Base-by-base conservation (phyloP, 2,888 invertebrate genomes). In the Heliconius sara region DNA sequence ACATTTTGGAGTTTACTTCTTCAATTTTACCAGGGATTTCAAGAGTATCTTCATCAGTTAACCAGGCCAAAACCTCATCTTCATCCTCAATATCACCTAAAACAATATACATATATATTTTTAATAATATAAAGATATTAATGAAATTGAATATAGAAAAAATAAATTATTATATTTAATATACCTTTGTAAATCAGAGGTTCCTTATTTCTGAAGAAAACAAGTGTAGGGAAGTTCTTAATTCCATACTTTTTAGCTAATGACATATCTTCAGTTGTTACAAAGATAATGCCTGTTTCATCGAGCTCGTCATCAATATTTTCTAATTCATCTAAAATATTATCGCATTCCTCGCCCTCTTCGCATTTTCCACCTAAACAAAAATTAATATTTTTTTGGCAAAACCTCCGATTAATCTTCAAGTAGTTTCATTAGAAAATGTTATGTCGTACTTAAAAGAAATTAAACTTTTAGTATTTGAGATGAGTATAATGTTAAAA, bases 241-340 rank as follows among this genome's bases (percentile, higher is more conserved):
- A 99, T 97, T 83, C 97, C 97, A 86, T 98, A 96, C 89, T 98
- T 98, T 92, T 97, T 98, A 13, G 98, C 98, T 78, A 98, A 92
- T 2, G 91, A 89, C 9, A 96, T 95, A 88, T 99, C 99, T 93
- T 98, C 98, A 22, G 99, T 99, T 63, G 98, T 98, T 0, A 99
- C 98, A 88, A 99, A 98, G 83, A 98, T 97, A 85, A 99, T 99
- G 77, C 99, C 99, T 79, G 97, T 97, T 92, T 98, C 98, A 89
- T 99, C 98, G 1, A 98, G 93, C 89, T 99, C 99, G 89, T 99
- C 99, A 85, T 99, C 99, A 85, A 99, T 98, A 88, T 98, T 98
- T 91, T 98, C 98, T 80, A 99, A 93, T 87, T 98, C 98, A 43
- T 97, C 97, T 27, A 99, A 93, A 83, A 98, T 98, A 84, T 96